These are phyloP conservation scores for Siderastrea radians DNA, from an alignment of 92 coral and sea anemone genomes.

Conservation along the genomic window DNA sequence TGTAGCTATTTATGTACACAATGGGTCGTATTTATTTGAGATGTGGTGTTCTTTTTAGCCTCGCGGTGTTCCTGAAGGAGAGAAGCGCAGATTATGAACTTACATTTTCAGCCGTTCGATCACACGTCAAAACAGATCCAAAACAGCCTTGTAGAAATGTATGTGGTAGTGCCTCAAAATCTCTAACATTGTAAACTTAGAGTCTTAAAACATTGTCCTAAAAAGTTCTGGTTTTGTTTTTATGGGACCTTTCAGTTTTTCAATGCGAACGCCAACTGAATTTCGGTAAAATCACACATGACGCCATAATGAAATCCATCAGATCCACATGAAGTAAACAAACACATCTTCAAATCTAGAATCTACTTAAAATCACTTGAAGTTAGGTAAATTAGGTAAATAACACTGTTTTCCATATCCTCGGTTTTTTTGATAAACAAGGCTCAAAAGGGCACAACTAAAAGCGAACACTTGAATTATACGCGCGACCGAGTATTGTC, in stretches of 20 bases:
- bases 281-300: conserved; percentile 1
- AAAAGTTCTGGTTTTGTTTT: conserved; percentile 4
- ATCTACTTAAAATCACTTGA: no score
- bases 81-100: not conserved
- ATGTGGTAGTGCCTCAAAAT: conserved; percentile 14
- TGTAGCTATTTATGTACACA: no score
- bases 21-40: not conserved
- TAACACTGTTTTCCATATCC: no score
- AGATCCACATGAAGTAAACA: not conserved
- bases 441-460: no score
- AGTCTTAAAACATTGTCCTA: not conserved
- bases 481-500: no score
- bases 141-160: not conserved
- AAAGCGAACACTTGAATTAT: no score
- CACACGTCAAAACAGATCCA: conserved; percentile 1
- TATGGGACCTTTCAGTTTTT: conserved; percentile 10
- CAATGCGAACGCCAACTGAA: conserved; percentile 13
- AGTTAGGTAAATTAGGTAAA: no score
- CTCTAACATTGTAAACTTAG: conserved; percentile 1
- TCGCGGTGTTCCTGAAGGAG: not conserved
- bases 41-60: not conserved
- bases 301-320: not conserved
- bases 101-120: conserved; percentile 6
- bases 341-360: not conserved
- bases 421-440: no score